Conservation (phyloP, 2,113 vertebrate genomes). For the Elephantulus edwardii region DNA sequence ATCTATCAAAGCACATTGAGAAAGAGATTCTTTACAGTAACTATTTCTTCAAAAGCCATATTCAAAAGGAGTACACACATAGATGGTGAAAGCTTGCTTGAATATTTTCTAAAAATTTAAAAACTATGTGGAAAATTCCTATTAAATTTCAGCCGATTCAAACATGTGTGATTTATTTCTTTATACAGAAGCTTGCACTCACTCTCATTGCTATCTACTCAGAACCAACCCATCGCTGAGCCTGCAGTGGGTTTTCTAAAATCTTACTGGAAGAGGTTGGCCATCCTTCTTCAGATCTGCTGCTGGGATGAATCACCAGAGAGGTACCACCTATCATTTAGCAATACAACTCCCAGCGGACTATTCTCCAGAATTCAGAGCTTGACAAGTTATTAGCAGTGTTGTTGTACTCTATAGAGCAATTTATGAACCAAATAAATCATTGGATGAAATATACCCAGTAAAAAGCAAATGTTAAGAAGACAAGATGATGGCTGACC, state of each 20-base stretch:
- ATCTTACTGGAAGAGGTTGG: no score
- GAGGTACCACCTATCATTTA: no score
- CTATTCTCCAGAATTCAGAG: no score
- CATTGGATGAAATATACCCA: conserved; percentile 17
- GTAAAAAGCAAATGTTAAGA: background rate
- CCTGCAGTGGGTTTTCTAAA: no score
- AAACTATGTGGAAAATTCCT: background rate
- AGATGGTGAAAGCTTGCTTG: background rate
- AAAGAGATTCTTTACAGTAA: background rate
- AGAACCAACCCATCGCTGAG: no score
- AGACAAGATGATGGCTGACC: background rate
- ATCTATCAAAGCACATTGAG: conserved; percentile 2
- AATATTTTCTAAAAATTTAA: conserved; percentile 28
- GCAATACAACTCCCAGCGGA: no score
- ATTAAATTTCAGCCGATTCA: background rate
- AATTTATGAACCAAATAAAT: conserved; percentile 18
- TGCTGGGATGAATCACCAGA: no score
- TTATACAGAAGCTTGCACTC: conserved; percentile 5
- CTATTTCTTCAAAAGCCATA: background rate
- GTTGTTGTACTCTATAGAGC: background rate
- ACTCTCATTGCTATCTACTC: background rate
- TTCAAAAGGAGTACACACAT: background rate
- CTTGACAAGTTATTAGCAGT: background rate
- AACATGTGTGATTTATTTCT: background rate
- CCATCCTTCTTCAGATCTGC: no score